Conservation (phyloP, 1,140 invertebrate genomes). For the Drosophila neocordata region DNA sequence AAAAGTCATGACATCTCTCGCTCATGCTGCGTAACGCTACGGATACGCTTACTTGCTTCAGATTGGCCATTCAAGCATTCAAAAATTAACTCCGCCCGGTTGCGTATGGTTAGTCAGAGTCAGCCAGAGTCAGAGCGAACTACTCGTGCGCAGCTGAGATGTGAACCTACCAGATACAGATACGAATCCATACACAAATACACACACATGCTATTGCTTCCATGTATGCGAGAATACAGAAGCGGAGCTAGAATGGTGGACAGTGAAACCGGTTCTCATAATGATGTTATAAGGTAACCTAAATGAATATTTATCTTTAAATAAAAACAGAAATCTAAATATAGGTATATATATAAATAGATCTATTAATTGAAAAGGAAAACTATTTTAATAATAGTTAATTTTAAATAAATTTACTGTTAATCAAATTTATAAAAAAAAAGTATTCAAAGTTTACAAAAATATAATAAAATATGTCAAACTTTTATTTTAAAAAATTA, state of each 20-base stretch:
- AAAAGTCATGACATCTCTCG: slow-evolving; percentile 82
- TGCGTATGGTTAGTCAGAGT: slow-evolving; percentile 78
- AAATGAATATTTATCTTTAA: too few relatives aligned
- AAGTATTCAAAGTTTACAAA: too few relatives aligned
- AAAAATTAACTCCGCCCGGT: slow-evolving; percentile 83
- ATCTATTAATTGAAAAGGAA: too few relatives aligned
- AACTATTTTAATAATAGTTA: too few relatives aligned
- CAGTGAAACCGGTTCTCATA: neutral
- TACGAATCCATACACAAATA: slow-evolving; percentile 21
- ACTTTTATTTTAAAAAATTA: too few relatives aligned
- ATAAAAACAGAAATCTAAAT: too few relatives aligned
- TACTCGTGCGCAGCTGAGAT: slow-evolving; percentile 32
- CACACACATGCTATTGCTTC: slow-evolving; percentile 8
- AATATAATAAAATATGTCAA: too few relatives aligned
- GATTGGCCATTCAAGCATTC: slow-evolving; percentile 83
- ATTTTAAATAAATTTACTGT: too few relatives aligned
- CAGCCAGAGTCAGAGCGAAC: slow-evolving; percentile 56
- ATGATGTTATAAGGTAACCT: too few relatives aligned
- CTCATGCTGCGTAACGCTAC: slow-evolving; percentile 79
- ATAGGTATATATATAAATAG: too few relatives aligned
- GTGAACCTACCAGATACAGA: slow-evolving; percentile 14
- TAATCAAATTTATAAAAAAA: too few relatives aligned
- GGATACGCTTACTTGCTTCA: slow-evolving; percentile 83
- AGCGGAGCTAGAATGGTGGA: neutral
- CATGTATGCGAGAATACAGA: slow-evolving; percentile 9